phyloP scores from a whole-genome alignment of 2,113 vertebrate species.

The Dasyprocta punctata region DNA sequence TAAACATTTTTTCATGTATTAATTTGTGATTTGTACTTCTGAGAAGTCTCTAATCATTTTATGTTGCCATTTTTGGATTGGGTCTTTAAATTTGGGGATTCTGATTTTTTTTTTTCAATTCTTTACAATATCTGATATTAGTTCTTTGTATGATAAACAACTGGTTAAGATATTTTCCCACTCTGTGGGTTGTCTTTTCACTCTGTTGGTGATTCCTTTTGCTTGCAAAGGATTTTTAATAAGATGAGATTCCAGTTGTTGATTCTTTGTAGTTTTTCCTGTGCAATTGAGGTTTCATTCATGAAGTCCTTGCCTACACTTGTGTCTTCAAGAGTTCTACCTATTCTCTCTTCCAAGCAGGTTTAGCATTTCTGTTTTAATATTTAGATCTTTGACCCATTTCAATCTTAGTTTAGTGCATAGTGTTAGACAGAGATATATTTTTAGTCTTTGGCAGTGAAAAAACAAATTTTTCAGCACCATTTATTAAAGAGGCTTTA shows the following conservation, averaged over 20 bases:
- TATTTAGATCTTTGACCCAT: neutral
- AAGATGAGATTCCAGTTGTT: neutral
- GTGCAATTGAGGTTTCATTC: neutral
- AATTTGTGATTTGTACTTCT: neutral
- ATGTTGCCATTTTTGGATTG: too few relatives aligned
- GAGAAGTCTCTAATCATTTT: neutral
- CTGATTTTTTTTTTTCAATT: neutral
- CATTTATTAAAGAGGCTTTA: neutral
- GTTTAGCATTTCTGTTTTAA: neutral
- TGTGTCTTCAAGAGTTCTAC: neutral
- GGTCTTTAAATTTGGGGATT: neutral
- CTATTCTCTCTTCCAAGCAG: neutral
- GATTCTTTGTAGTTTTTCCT: neutral
- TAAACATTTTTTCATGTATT: neutral
- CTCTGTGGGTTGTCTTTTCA: neutral
- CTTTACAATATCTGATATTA: neutral
- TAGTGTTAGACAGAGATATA: neutral
- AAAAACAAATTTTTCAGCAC: neutral
- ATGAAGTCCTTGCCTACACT: neutral
- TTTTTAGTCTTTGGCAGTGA: neutral
- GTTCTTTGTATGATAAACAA: neutral
- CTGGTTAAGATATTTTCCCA: neutral
- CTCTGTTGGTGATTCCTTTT: neutral
- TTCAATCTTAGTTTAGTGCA: neutral
- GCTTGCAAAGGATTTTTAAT: neutral